A percentile compares a stretch with the other conserved stretches of the same genome.
These are phyloP conservation scores for Branchellion lobata DNA, from an alignment of 2,888 invertebrate genomes.

Conservation along the genomic window DNA sequence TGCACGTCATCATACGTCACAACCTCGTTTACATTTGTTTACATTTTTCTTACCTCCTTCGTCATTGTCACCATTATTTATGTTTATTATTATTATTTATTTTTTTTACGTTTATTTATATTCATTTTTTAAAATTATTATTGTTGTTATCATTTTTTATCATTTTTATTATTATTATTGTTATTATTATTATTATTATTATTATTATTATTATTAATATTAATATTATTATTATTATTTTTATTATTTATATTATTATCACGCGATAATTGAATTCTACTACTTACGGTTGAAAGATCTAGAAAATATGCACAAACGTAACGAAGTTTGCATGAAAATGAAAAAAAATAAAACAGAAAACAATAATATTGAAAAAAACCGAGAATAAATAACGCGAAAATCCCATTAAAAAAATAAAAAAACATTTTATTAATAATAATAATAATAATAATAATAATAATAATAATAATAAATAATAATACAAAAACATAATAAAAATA, in stretches of 20 bases:
- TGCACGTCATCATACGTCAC: too few species aligned
- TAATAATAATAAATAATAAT: too few species aligned
- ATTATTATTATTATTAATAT: neutral
- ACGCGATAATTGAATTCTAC: neutral
- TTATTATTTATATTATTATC: neutral
- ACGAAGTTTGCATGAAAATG: too few species aligned
- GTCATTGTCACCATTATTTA: too few species aligned
- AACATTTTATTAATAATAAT: neutral
- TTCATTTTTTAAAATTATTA: neutral
- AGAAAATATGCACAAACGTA: too few species aligned
- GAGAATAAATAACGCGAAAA: neutral
- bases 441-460: slow-evolving; percentile 8
- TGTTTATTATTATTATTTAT: too few species aligned
- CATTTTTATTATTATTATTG: slow-evolving; percentile 2
- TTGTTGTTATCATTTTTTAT: slow-evolving; percentile 2
- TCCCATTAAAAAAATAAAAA: neutral
- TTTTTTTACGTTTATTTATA: too few species aligned
- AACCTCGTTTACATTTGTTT: neutral
- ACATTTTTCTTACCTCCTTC: too few species aligned
- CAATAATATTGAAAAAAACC: neutral
- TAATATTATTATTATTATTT: neutral
- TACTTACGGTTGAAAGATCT: neutral
- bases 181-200: slow-evolving; percentile 5
- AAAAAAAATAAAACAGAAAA: neutral
- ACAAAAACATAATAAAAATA: too few species aligned